phyloP scores from a whole-genome alignment of 2,888 invertebrate species.

The Dilophus febrilis region DNA sequence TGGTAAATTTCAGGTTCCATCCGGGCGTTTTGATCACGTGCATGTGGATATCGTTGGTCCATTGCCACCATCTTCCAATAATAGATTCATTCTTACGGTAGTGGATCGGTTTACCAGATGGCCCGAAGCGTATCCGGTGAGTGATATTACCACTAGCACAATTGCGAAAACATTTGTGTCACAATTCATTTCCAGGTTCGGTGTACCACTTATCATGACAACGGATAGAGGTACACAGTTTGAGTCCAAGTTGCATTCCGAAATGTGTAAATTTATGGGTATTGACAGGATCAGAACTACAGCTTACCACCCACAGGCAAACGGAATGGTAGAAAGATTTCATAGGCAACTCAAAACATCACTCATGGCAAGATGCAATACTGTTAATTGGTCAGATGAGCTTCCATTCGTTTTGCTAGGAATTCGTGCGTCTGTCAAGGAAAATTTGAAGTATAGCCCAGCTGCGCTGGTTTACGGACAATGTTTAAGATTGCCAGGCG shows the following conservation, averaged over 20 bases:
- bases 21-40: constrained; percentile 6
- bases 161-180: constrained; percentile 8
- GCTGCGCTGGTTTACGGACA: background rate
- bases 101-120: constrained; percentile 10
- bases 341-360: background rate
- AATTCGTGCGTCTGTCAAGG: background rate
- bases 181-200: constrained; percentile 9
- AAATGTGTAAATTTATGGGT: background rate
- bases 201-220: constrained; percentile 5
- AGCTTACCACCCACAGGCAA: background rate
- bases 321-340: background rate
- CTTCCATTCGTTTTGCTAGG: background rate
- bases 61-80: no score
- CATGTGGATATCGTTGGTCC: no score
- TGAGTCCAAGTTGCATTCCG: background rate
- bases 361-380: background rate
- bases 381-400: background rate
- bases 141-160: constrained; percentile 7
- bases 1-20: background rate
- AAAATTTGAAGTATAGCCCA: background rate
- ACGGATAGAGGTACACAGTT: no score
- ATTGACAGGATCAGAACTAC: background rate
- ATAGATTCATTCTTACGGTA: no score
- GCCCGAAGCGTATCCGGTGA: constrained; percentile 9
- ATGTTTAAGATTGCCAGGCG: no score